phyloP scores from a whole-genome alignment of 2,113 vertebrate genomes.

The Seriola aureovittata region DNA sequence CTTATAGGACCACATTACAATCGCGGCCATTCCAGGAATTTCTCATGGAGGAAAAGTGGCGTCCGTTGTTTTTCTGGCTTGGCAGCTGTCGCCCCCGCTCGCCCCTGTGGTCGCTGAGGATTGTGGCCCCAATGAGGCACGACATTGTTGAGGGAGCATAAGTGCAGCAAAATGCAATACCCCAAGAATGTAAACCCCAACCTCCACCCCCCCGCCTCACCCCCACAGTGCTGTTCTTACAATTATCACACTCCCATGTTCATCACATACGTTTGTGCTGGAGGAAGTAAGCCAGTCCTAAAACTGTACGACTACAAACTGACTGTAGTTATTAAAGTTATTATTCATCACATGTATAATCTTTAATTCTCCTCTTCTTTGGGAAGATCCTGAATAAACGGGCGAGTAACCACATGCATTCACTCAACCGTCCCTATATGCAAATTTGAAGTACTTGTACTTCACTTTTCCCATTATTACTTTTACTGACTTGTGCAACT shows the following conservation, averaged over 20 bases:
- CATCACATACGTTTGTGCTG: slow-evolving; percentile 16
- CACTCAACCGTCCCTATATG: background rate
- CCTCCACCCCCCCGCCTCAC: background rate
- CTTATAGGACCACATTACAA: slow-evolving; percentile 64
- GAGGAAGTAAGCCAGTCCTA: background rate
- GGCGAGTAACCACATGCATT: background rate
- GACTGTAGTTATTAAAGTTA: background rate
- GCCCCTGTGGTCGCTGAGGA: slow-evolving; percentile 65
- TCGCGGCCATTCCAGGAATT: slow-evolving; percentile 70
- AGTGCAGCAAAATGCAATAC: slow-evolving; percentile 74
- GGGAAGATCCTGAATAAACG: too few relatives aligned
- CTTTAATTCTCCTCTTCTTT: too few relatives aligned
- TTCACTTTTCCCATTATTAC: background rate
- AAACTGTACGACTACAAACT: background rate
- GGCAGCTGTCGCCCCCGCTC: slow-evolving; percentile 74
- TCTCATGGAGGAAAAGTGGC: slow-evolving; percentile 64
- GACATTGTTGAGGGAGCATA: slow-evolving; percentile 72
- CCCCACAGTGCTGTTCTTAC: slow-evolving; percentile 33
- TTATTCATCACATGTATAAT: too few relatives aligned
- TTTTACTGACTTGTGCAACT: background rate
- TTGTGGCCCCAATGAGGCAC: slow-evolving; percentile 63
- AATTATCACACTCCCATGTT: slow-evolving; percentile 59
- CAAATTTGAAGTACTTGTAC: background rate
- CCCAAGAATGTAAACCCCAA: slow-evolving; percentile 64
- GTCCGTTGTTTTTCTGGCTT: slow-evolving; percentile 65